Percentiles rank a stretch among this genome's conserved stretches.
Conservation (phyloP, 2,888 invertebrate genomes). For the Apeira syringaria region DNA sequence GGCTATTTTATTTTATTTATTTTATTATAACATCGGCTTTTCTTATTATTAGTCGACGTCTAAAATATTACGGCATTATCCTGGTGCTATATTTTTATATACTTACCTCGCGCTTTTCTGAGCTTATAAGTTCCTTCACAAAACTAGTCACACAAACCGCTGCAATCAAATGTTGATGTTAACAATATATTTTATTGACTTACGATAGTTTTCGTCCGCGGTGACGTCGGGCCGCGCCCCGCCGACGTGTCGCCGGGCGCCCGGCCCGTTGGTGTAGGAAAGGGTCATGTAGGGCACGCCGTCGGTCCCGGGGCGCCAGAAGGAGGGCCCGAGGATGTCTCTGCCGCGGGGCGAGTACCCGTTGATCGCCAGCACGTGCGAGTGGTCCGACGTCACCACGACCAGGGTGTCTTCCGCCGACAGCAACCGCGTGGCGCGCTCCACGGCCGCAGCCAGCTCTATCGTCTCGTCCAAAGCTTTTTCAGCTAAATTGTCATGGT, state of each 20-base stretch:
- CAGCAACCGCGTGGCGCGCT: conserved; percentile 61
- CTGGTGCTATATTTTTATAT: too few relatives aligned
- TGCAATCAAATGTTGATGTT: neutral
- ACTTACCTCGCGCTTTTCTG: too few relatives aligned
- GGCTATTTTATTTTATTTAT: too few relatives aligned
- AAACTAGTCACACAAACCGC: too few relatives aligned
- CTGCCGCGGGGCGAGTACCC: conserved; percentile 86
- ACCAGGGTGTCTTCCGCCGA: conserved; percentile 87
- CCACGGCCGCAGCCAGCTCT: conserved; percentile 85
- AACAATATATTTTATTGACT: too few relatives aligned
- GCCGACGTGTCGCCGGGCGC: conserved; percentile 58
- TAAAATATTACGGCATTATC: too few relatives aligned
- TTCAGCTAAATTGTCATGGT: conserved; percentile 83
- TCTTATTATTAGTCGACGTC: too few relatives aligned
- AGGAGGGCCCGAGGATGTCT: conserved; percentile 58
- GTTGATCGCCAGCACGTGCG: conserved; percentile 87
- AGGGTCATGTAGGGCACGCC: conserved; percentile 83
- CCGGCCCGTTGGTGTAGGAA: conserved; percentile 86
- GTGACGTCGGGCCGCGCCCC: conserved; percentile 71
- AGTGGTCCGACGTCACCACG: conserved; percentile 91
- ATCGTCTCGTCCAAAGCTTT: conserved; percentile 87
- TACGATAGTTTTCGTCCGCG: conserved; percentile 49
- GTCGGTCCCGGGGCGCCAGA: conserved; percentile 67
- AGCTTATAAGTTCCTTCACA: too few relatives aligned
- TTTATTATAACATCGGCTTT: too few relatives aligned